Base-by-base conservation (phyloP, 2,113 vertebrate genomes). In the Oryzias woworae region DNA sequence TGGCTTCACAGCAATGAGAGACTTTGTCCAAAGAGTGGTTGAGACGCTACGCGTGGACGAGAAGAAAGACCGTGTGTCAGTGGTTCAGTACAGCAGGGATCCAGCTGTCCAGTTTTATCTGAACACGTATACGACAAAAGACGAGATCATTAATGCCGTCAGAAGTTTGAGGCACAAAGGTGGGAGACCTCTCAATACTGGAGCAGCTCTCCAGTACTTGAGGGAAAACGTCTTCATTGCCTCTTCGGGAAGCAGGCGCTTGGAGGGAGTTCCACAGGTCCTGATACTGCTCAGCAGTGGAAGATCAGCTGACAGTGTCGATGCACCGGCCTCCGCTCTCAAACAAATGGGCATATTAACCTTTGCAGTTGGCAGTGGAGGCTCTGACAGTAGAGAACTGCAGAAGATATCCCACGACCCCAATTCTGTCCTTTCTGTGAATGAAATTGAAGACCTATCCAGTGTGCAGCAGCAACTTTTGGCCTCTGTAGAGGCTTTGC, bases 31-130 rank as follows among this genome's bases (percentile, higher is more conserved):
- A 62, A 91, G 82, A 23, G 75, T 98, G 2, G 94, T 97, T 2
- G 93, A 95, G 59, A 92, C 75, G 62, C 90, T 99, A 48, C 93
- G 94, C 1, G 89, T 98, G 1, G 95, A 93, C 5, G 92, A 91
- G 1, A 92, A 97, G 69, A 94, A 90, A 45, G 93, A 95, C 24
- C 92, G 91, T 0, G 90, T 99, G 1, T 92, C 91, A 0, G 81
- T 98, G 0, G 93, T 94, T 0, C 97, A 98, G 82, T 98, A 94
- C 85, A 78, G n/a, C 12, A 45, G 44, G 4, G 44, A 45, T 3
- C 44, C 44, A 45, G 88, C 90, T 0, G 93, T 95, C 62, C 94
- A 45, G 44, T 45, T 99, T 82, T 87, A 92, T 85, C 92, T 98
- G 0, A 95, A 98, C 42, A 85, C 92, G 10, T 75, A 98, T 0